Evolutionary conservation across 2,888 invertebrate genomes (phyloP), one percentile per base, ranked within the genome.

Genomic region (Lathronympha strigana): DNA sequence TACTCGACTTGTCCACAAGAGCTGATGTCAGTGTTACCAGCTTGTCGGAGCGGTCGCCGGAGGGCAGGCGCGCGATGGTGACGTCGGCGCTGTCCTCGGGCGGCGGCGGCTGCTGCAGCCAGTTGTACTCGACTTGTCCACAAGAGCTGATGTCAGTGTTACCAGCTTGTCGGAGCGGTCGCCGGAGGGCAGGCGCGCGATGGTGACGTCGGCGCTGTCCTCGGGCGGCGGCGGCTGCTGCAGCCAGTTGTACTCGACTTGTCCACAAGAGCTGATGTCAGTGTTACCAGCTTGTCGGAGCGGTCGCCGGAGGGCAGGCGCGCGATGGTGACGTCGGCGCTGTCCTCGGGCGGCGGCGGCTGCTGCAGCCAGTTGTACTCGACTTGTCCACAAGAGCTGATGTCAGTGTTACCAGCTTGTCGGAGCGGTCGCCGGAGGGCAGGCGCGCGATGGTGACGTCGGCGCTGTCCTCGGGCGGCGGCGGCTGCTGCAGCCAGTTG

Each of bases 291-390:
- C 88, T 96, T 96, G 86, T 96, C 96, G 74, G 95, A 95, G 72
- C 96, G 93, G 92, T 97, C 96, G 49, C 97, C 97, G 76, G 96
- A 96, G 60, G 97, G 97, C 79, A 97, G 92, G 69, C 97, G 88
- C 33, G 97, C 97, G 77, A 97, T 95, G 73, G 96, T 94, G 71
- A 95, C 96, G 84, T 97, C 97, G 1, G 97, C 96, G 82, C 96
- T 96, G 88, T 97, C 97, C 88, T 97, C 97, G 0, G 97, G 97
- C 64, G 98, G 97, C 69, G 97, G 97, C 66, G 97, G 97, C 83
- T 97, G 96, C 76, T 97, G 96, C 81, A 97, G 96, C 97, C 98
- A 98, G 93, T 97, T 98, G 91, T 98, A 98, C 86, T 97, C 97
- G 72, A n/a, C n/a, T n/a, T n/a, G n/a, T n/a, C n/a, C n/a, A n/a